Evolutionary conservation across 2,797 vertebrate genomes (phyloP).

Genomic region (Diceros bicornis): DNA sequence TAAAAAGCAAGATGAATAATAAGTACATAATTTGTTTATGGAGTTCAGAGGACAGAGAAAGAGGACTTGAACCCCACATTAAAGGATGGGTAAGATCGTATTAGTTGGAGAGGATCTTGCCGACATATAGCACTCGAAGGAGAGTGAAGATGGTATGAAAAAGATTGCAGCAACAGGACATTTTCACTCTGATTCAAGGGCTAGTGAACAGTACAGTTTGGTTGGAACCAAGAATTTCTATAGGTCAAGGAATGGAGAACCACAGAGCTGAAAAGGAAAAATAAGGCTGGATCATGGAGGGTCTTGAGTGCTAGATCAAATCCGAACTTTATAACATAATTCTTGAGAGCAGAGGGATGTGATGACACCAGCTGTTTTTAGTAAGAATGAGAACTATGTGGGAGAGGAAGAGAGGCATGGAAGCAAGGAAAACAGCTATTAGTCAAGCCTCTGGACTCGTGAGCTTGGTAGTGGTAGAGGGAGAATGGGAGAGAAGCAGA

Average conservation of each 20-base stretch:
- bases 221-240: constrained; percentile 3
- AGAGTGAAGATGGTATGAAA: not conserved
- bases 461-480: not conserved
- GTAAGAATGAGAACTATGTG: not conserved
- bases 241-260: not conserved
- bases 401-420: not conserved
- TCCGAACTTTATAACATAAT: not conserved
- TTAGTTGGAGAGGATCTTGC: not conserved
- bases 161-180: not conserved
- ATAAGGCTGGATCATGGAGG: constrained; percentile 21
- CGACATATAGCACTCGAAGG: no score
- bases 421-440: not conserved
- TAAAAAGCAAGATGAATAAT: constrained; percentile 3
- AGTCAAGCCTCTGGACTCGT: no score
- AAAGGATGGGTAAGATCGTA: not conserved
- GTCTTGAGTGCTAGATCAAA: not conserved
- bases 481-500: not conserved
- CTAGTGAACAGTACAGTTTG: not conserved
- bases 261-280: not conserved
- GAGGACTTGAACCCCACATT: not conserved
- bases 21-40: not conserved
- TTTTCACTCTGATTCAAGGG: not conserved
- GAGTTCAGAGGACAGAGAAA: not conserved
- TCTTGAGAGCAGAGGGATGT: not conserved
- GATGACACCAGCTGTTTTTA: not conserved